Evolutionary conservation across 2,888 invertebrate genomes (phyloP).

Genomic region (Eueremaeus valkanovi): DNA sequence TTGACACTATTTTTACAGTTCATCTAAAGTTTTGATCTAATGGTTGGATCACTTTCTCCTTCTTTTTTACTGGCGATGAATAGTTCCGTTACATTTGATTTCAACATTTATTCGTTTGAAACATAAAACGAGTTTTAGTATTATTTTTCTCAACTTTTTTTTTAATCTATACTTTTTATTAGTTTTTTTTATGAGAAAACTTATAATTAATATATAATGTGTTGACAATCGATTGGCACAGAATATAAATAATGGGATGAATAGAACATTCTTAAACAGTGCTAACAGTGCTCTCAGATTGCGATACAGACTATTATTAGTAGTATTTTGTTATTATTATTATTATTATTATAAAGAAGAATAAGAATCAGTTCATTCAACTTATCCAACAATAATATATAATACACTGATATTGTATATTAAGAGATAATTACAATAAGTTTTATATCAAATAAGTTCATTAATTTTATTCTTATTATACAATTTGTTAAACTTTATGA

Average conservation of each 20-base stretch:
- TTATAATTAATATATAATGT: background rate
- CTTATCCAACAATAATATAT: background rate
- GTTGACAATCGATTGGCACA: background rate
- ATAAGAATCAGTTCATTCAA: background rate
- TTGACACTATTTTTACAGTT: slow-evolving; percentile 1
- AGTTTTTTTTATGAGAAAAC: no score
- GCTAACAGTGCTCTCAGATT: background rate
- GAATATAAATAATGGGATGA: background rate
- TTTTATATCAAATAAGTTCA: no score
- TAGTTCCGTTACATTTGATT: background rate
- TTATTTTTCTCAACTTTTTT: no score
- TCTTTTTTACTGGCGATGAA: background rate
- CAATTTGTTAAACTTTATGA: no score
- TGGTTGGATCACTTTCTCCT: background rate
- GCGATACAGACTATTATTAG: background rate
- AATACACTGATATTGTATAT: background rate
- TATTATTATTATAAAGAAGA: no score
- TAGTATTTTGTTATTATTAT: background rate
- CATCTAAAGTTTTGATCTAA: background rate
- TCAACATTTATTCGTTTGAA: background rate
- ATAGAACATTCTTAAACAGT: background rate
- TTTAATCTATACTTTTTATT: no score
- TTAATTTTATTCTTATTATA: no score
- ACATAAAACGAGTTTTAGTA: background rate
- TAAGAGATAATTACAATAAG: no score